Evolutionary conservation across 2,113 vertebrate genomes (phyloP).

Genomic region (Xenopus borealis): DNA sequence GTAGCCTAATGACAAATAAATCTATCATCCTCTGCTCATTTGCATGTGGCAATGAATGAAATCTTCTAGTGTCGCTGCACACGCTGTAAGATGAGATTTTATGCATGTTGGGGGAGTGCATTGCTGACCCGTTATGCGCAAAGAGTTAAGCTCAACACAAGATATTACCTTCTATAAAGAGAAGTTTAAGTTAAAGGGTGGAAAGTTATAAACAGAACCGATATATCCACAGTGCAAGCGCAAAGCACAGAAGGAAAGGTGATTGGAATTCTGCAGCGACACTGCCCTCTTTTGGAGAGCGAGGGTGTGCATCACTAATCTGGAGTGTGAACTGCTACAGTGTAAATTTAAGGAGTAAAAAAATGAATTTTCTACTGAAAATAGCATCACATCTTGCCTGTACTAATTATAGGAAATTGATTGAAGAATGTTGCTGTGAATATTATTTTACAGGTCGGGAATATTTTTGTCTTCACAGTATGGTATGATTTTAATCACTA

Average conservation of each 20-base stretch:
- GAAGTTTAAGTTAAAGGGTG: slow-evolving; percentile 55
- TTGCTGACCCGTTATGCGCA: slow-evolving; percentile 8
- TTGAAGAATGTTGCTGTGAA: no score
- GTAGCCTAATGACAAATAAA: slow-evolving; percentile 46
- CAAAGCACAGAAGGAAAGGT: slow-evolving; percentile 15
- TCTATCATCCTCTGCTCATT: slow-evolving; percentile 41
- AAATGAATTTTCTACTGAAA: no score
- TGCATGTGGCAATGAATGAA: slow-evolving; percentile 53
- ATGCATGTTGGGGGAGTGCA: not conserved
- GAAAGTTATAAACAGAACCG: slow-evolving; percentile 60
- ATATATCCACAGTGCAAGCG: slow-evolving; percentile 4
- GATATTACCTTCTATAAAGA: slow-evolving; percentile 50
- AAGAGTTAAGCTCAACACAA: not conserved
- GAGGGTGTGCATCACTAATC: slow-evolving; percentile 52
- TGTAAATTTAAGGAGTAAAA: no score
- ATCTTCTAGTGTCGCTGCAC: slow-evolving; percentile 45
- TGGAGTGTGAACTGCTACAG: not conserved
- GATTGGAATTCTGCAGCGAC: slow-evolving; percentile 78
- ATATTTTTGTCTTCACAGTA: no score
- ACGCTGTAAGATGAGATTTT: not conserved
- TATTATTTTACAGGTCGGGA: no score
- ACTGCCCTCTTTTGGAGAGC: slow-evolving; percentile 92
- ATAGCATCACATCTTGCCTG: no score
- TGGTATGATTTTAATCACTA: no score
- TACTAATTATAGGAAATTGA: no score